Conservation (phyloP, 2,888 invertebrate genomes). For the Trichopria drosophilae region DNA sequence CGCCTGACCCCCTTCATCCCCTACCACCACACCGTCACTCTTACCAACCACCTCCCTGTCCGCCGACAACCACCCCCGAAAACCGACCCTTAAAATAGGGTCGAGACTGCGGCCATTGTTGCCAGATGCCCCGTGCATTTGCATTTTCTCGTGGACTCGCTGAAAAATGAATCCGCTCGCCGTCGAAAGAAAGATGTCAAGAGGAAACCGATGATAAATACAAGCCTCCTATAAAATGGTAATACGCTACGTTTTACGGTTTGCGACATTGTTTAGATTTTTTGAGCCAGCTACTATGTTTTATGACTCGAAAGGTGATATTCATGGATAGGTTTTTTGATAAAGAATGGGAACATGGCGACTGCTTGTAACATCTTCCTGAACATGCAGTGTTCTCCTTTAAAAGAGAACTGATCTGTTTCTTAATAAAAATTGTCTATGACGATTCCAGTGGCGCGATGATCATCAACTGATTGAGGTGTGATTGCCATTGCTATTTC, state of each 20-base stretch:
- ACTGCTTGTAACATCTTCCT: too few species aligned
- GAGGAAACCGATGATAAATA: conserved; percentile 23
- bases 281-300: too few species aligned
- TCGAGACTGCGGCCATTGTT: conserved; percentile 58
- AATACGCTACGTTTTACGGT: conserved; percentile 29
- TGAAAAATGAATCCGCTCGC: conserved; percentile 52
- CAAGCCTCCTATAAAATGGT: conserved; percentile 14
- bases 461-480: too few species aligned
- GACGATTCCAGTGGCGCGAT: too few species aligned
- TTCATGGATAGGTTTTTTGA: too few species aligned
- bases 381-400: too few species aligned
- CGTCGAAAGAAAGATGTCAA: conserved; percentile 6
- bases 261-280: too few species aligned
- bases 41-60: conserved; percentile 28
- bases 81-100: conserved; percentile 59
- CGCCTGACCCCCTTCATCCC: conserved; percentile 29
- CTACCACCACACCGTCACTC: conserved; percentile 19
- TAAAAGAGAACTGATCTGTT: too few species aligned
- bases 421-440: too few species aligned
- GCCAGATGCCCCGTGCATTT: conserved; percentile 58
- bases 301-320: too few species aligned
- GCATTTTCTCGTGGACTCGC: conserved; percentile 54
- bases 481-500: too few species aligned
- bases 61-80: conserved; percentile 36
- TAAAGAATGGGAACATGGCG: too few species aligned